Conservation (phyloP, 1,140 invertebrate species). For the Pseudomyrmex cubaensis region DNA sequence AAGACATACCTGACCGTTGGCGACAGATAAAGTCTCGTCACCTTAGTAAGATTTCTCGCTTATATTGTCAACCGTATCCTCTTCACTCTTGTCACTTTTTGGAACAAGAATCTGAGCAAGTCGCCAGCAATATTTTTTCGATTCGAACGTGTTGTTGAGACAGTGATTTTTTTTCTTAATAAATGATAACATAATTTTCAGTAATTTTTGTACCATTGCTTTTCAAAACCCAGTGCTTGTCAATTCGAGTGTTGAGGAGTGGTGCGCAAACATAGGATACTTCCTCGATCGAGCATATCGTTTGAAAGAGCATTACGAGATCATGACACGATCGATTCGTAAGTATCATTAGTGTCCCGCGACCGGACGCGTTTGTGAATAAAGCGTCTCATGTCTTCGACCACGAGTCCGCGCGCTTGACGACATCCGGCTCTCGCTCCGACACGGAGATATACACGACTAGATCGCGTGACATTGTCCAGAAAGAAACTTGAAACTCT, state of each 20-base stretch:
- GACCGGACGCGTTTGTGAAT: not conserved
- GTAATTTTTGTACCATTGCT: too few relatives aligned
- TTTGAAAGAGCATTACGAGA: not conserved
- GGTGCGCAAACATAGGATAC: not conserved
- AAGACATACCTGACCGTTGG: not conserved
- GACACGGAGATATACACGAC: slow-evolving; percentile 38
- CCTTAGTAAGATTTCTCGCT: not conserved
- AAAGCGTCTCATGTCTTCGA: slow-evolving; percentile 12
- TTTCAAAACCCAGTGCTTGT: too few relatives aligned
- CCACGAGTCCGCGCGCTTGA: slow-evolving; percentile 22
- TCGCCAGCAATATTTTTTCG: too few relatives aligned
- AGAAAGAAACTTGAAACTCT: slow-evolving; percentile 40
- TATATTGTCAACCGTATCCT: not conserved
- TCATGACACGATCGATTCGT: slow-evolving; percentile 1
- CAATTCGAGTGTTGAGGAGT: too few relatives aligned
- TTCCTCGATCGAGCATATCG: slow-evolving; percentile 13
- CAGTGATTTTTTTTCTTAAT: too few relatives aligned
- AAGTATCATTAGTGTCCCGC: slow-evolving; percentile 26
- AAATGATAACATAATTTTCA: too few relatives aligned
- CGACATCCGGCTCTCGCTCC: slow-evolving; percentile 26
- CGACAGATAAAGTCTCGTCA: slow-evolving; percentile 17
- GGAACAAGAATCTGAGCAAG: too few relatives aligned
- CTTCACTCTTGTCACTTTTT: too few relatives aligned
- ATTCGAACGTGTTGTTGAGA: too few relatives aligned
- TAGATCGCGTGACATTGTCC: slow-evolving; percentile 40